These are phyloP conservation scores for Aethina tumida DNA, from an alignment of 1,140 invertebrate species.

Conservation along the genomic window DNA sequence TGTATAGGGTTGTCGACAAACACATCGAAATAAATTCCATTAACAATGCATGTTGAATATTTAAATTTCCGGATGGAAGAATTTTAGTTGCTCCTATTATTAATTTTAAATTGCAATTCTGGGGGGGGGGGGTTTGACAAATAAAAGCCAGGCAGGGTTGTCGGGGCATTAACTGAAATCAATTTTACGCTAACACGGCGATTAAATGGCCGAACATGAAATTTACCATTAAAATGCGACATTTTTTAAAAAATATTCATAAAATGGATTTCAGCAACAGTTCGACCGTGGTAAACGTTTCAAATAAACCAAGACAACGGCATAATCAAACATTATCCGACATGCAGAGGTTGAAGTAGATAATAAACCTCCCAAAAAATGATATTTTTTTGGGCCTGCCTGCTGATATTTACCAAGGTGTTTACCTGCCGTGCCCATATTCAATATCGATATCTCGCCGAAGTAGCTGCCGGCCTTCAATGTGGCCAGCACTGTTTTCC, in stretches of 20 bases:
- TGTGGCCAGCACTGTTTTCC: conserved; percentile 91
- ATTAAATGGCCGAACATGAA: no score
- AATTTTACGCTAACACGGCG: no score
- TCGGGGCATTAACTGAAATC: no score
- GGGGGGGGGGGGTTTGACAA: conserved; percentile 15
- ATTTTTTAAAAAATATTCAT: no score
- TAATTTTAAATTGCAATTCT: background rate
- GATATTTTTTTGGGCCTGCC: conserved; percentile 28
- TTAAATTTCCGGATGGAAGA: background rate
- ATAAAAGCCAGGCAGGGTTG: conserved; percentile 23
- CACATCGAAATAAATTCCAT: no score
- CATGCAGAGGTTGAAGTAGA: conserved; percentile 14
- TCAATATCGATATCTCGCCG: conserved; percentile 98
- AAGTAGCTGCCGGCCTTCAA: conserved; percentile 97
- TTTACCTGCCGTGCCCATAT: conserved; percentile 99
- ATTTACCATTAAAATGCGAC: no score
- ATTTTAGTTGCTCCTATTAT: background rate
- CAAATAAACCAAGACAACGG: no score
- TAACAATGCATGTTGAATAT: no score
- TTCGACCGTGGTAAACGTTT: background rate
- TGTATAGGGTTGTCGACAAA: no score
- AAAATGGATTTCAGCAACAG: no score
- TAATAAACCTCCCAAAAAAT: background rate
- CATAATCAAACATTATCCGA: conserved; percentile 5
- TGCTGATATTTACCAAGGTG: conserved; percentile 83